Percentiles rank a stretch among this genome's conserved stretches.
Conservation (phyloP, 2,113 vertebrate species). For the Cynoglossus semilaevis region DNA sequence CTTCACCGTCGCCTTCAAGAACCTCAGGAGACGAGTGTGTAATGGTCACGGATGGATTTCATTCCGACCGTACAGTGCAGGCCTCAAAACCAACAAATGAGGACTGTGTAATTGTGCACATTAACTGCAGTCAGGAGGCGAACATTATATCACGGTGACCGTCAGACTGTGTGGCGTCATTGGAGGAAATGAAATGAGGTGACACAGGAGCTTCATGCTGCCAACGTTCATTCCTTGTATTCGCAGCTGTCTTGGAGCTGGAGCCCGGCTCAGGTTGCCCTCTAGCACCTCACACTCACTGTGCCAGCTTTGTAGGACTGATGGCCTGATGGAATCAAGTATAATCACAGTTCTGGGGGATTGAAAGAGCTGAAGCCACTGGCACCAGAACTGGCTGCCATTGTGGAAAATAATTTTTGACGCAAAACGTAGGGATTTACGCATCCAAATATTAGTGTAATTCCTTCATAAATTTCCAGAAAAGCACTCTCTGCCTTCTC, state of each 20-base stretch:
- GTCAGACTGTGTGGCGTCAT: conserved; percentile 55
- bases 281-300: conserved; percentile 10
- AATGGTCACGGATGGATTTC: conserved; percentile 5
- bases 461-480: conserved; percentile 25
- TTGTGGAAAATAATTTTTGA: conserved; percentile 29
- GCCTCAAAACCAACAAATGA: conserved; percentile 25
- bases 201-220: conserved; percentile 42
- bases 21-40: not conserved
- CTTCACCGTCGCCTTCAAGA: conserved; percentile 6
- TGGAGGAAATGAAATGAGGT: conserved; percentile 40
- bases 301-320: conserved; percentile 3
- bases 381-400: conserved; percentile 4
- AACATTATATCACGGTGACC: conserved; percentile 33
- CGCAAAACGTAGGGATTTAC: conserved; percentile 7
- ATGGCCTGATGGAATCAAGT: conserved; percentile 43
- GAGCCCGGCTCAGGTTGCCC: conserved; percentile 46
- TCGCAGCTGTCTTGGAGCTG: conserved; percentile 45
- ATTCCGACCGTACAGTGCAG: not conserved
- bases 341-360: conserved; percentile 35
- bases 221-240: conserved; percentile 20
- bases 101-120: conserved; percentile 32
- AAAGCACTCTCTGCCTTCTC: not conserved
- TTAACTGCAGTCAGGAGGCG: conserved; percentile 13
- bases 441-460: conserved; percentile 5
- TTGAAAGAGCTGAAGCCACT: conserved; percentile 21